Percentiles rank a stretch among this genome's conserved stretches.
phyloP scores from a whole-genome alignment of 2,888 invertebrate genomes.

The Atrina japonica region DNA sequence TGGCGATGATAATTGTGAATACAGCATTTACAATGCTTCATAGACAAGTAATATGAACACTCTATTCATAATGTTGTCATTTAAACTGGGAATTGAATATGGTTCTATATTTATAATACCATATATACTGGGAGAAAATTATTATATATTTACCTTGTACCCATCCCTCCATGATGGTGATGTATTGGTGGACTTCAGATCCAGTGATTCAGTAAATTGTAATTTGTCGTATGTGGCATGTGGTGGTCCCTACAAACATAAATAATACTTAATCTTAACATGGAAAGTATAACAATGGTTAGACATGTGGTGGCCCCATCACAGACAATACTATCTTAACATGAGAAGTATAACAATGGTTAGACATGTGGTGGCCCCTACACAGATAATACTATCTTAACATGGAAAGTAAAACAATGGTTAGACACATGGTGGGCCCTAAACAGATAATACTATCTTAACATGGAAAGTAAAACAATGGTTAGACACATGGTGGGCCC shows the following conservation, averaged over 20 bases:
- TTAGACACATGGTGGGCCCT: not conserved
- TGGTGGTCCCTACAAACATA: constrained; percentile 69
- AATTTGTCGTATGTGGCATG: constrained; percentile 77
- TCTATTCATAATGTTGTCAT: too few species aligned
- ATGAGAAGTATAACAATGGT: not conserved
- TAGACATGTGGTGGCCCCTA: not conserved
- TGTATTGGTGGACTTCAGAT: constrained; percentile 71
- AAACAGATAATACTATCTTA: too few species aligned
- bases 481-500: not conserved
- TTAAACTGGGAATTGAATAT: too few species aligned
- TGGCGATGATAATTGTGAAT: too few species aligned
- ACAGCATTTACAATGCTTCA: too few species aligned
- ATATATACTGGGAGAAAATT: too few species aligned
- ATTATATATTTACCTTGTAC: constrained; percentile 68
- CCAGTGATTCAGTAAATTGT: constrained; percentile 73
- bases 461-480: not conserved
- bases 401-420: not conserved
- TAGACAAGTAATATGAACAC: too few species aligned
- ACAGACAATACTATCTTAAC: not conserved
- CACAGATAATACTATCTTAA: not conserved
- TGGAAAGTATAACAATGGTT: not conserved
- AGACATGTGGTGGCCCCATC: not conserved
- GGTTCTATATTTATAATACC: too few species aligned
- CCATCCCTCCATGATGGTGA: constrained; percentile 78
- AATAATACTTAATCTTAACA: not conserved